These are phyloP conservation scores for Eublepharis macularius DNA, from an alignment of 2,113 vertebrate genomes.

Conservation along the genomic window DNA sequence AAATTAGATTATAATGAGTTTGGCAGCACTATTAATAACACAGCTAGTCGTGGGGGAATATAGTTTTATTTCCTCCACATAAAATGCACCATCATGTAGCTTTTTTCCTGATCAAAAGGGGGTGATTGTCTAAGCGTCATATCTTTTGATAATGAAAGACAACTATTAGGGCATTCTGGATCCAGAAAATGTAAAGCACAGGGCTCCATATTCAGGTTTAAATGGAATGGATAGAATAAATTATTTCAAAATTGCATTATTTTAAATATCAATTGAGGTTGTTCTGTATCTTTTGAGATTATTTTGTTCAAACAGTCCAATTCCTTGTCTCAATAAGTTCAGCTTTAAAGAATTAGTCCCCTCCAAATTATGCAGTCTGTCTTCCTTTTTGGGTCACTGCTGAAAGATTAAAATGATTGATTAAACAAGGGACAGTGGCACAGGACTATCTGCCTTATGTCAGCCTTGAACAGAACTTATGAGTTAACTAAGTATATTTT, in stretches of 20 bases:
- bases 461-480: conserved; percentile 5
- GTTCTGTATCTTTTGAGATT: conserved; percentile 11
- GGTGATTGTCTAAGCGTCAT: conserved; percentile 31
- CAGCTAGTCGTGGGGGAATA: conserved; percentile 38
- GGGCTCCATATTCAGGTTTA: conserved; percentile 31
- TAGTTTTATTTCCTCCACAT: conserved; percentile 35
- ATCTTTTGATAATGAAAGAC: conserved; percentile 55
- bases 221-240: conserved; percentile 19
- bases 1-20: conserved; percentile 67
- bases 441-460: conserved; percentile 20
- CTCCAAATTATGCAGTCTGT: conserved; percentile 21
- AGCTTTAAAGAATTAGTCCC: conserved; percentile 23
- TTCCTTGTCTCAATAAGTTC: conserved; percentile 13
- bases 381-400: conserved; percentile 20
- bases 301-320: conserved; percentile 36
- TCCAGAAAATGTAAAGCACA: conserved; percentile 52
- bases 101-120: conserved; percentile 25
- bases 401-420: conserved; percentile 13
- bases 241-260: conserved; percentile 25
- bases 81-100: not conserved
- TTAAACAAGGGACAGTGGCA: conserved; percentile 17
- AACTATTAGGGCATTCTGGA: conserved; percentile 31
- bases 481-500: conserved; percentile 29
- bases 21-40: conserved; percentile 61
- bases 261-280: conserved; percentile 14